Evolutionary conservation across 2,888 invertebrate genomes (phyloP).

Genomic region (Augiades crinisus): DNA sequence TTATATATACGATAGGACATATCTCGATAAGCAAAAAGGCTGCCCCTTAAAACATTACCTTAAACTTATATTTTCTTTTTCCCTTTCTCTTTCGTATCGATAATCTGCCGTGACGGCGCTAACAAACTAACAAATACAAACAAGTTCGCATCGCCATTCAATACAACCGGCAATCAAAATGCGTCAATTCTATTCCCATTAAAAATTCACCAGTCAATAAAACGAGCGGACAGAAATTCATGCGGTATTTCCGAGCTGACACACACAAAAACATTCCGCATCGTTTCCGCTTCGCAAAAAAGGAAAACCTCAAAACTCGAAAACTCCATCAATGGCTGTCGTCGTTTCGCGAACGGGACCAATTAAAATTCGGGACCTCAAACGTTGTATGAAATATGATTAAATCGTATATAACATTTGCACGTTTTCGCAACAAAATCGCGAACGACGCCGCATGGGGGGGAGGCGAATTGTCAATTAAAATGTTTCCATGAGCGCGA

Average conservation of each 20-base stretch:
- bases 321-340: slow-evolving; percentile 3
- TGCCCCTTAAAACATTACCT: too few relatives aligned
- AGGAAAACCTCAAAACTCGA: not conserved
- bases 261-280: slow-evolving; percentile 17
- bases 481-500: slow-evolving; percentile 6
- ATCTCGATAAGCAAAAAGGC: too few relatives aligned
- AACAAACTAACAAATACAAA: too few relatives aligned
- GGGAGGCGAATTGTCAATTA: slow-evolving; percentile 14
- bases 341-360: slow-evolving; percentile 9
- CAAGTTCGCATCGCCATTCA: too few relatives aligned
- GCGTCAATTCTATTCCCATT: not conserved
- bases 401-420: slow-evolving; percentile 14
- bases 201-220: not conserved
- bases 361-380: slow-evolving; percentile 21
- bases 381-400: slow-evolving; percentile 16
- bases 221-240: not conserved
- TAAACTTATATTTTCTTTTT: too few relatives aligned
- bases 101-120: not conserved
- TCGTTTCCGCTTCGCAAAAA: slow-evolving; percentile 4
- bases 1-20: too few relatives aligned
- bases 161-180: too few relatives aligned
- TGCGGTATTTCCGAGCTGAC: not conserved
- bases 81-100: too few relatives aligned
- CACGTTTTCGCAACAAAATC: slow-evolving; percentile 7
- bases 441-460: not conserved